Percentiles rank a stretch among this genome's conserved stretches.
Evolutionary conservation across 2,797 vertebrate genomes (phyloP).

Genomic region (Oryzias sinensis): DNA sequence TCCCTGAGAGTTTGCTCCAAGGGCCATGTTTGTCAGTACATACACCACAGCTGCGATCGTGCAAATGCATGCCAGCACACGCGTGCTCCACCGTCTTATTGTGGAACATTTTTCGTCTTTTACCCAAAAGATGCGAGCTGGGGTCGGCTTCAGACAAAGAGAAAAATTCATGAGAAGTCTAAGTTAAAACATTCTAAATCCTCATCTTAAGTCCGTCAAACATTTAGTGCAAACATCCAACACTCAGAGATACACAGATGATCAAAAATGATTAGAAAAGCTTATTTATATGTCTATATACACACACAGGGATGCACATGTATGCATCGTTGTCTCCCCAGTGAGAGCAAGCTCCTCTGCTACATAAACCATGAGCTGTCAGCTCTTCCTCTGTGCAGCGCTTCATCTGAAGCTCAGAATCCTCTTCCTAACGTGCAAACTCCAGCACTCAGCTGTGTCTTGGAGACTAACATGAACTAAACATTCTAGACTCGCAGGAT

Average conservation of each 20-base stretch:
- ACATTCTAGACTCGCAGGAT: slow-evolving; percentile 28
- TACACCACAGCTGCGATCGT: slow-evolving; percentile 28
- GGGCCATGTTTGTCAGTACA: slow-evolving; percentile 27
- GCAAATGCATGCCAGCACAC: slow-evolving; percentile 20
- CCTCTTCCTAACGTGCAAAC: slow-evolving; percentile 13
- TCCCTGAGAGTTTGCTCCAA: slow-evolving; percentile 27
- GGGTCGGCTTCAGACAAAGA: too few relatives aligned
- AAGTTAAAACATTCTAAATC: too few relatives aligned
- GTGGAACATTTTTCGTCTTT: too few relatives aligned
- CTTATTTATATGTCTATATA: too few relatives aligned
- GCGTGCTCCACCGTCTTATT: neutral
- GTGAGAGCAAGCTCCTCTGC: slow-evolving; percentile 21
- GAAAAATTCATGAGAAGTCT: too few relatives aligned
- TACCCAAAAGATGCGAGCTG: too few relatives aligned
- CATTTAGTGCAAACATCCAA: too few relatives aligned
- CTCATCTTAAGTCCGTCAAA: too few relatives aligned
- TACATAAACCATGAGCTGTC: slow-evolving; percentile 54
- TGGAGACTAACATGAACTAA: slow-evolving; percentile 22
- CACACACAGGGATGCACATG: too few relatives aligned
- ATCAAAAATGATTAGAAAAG: too few relatives aligned
- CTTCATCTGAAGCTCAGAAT: neutral
- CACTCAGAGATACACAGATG: too few relatives aligned
- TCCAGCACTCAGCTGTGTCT: neutral
- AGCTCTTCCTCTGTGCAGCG: slow-evolving; percentile 17
- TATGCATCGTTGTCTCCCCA: slow-evolving; percentile 1